A percentile compares a stretch with the other conserved stretches of the same genome.
phyloP scores from a whole-genome alignment of 1,140 invertebrate genomes.

The Euwallacea similis region DNA sequence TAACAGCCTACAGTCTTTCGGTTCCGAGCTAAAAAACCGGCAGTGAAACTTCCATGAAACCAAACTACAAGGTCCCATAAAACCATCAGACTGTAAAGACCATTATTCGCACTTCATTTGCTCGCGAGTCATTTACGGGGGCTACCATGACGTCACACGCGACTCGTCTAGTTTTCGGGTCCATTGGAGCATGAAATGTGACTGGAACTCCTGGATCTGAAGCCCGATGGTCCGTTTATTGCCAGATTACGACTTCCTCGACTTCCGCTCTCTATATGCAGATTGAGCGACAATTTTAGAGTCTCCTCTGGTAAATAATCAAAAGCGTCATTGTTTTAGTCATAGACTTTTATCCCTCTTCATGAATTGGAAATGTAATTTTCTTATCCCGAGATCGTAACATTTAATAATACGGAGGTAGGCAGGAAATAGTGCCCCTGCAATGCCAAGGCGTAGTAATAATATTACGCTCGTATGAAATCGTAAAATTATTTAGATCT shows the following conservation, averaged over 20 bases:
- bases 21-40: too few species aligned
- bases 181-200: slow-evolving; percentile 10
- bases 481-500: slow-evolving; percentile 10
- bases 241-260: slow-evolving; percentile 7
- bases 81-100: slow-evolving; percentile 7
- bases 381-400: slow-evolving; percentile 22
- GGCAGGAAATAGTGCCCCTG: slow-evolving; percentile 1
- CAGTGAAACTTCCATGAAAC: too few species aligned
- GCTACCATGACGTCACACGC: slow-evolving; percentile 10
- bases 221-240: slow-evolving; percentile 5
- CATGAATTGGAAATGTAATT: slow-evolving; percentile 28
- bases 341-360: slow-evolving; percentile 13
- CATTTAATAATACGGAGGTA: slow-evolving; percentile 22
- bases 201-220: slow-evolving; percentile 11
- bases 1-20: too few species aligned
- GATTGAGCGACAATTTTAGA: not conserved
- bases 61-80: not conserved
- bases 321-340: slow-evolving; percentile 8
- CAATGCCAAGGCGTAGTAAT: slow-evolving; percentile 3
- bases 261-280: slow-evolving; percentile 1
- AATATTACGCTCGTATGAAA: slow-evolving; percentile 5
- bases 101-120: slow-evolving; percentile 13
- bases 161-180: slow-evolving; percentile 8
- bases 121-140: slow-evolving; percentile 9
- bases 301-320: too few species aligned